Evolutionary conservation across 2,797 vertebrate genomes (phyloP).

Genomic region (Catostomus latipinnis): DNA sequence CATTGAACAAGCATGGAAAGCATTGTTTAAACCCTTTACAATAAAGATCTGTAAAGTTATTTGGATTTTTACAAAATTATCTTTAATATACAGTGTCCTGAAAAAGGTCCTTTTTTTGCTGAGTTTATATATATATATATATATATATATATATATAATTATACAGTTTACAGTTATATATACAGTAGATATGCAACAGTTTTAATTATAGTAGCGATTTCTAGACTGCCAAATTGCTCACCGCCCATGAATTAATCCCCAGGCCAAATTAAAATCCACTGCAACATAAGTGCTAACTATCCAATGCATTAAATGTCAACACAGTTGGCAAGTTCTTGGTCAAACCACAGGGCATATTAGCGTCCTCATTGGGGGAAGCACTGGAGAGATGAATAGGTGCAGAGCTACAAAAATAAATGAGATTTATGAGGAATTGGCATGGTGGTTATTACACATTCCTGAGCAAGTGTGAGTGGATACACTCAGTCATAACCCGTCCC

Average conservation of each 20-base stretch:
- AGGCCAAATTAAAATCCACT: conserved; percentile 9
- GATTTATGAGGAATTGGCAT: conserved; percentile 56
- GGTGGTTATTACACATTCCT: conserved; percentile 50
- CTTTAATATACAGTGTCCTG: no score
- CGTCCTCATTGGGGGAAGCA: conserved; percentile 47
- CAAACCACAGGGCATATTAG: conserved; percentile 46
- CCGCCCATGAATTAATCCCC: no score
- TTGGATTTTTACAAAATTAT: no score
- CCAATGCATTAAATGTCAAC: conserved; percentile 52
- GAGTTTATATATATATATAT: no score
- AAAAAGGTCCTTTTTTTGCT: no score
- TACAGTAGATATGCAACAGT: neutral
- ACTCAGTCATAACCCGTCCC: conserved; percentile 13
- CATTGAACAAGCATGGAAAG: no score
- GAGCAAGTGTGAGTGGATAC: conserved; percentile 40
- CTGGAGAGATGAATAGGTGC: no score
- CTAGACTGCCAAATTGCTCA: conserved; percentile 20
- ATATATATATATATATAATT: no score
- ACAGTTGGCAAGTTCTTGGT: conserved; percentile 48
- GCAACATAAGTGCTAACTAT: conserved; percentile 56
- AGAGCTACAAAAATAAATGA: conserved; percentile 53
- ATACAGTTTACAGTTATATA: no score
- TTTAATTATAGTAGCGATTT: conserved; percentile 35
- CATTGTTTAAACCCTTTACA: no score
- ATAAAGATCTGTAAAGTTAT: no score